phyloP scores from a whole-genome alignment of 2,113 vertebrate genomes.

The Thomomys bottae region DNA sequence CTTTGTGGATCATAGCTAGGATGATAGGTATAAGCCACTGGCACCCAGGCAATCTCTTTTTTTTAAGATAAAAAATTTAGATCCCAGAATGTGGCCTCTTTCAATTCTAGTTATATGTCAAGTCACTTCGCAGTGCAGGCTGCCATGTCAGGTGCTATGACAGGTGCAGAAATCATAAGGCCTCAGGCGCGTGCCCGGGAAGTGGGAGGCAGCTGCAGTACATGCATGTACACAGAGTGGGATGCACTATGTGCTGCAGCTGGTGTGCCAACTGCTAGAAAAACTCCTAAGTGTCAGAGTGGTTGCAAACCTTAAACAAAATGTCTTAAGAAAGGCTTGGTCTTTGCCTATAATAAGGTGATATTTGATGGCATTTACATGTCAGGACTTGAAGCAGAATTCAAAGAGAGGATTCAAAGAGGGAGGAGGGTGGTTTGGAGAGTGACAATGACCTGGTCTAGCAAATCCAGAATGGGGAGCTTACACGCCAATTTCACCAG shows the following conservation, averaged over 20 bases:
- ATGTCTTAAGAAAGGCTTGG: neutral
- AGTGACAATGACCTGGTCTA: neutral
- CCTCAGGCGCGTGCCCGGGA: rapidly evolving
- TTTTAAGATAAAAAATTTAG: slow-evolving; percentile 3
- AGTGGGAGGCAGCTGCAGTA: rapidly evolving
- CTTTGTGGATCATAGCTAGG: neutral
- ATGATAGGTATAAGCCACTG: too few relatives aligned
- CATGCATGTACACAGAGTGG: rapidly evolving
- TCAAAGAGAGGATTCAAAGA: too few relatives aligned
- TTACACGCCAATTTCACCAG: too few relatives aligned
- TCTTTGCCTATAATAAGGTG: neutral
- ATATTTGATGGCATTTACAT: neutral
- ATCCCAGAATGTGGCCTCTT: neutral
- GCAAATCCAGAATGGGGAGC: too few relatives aligned
- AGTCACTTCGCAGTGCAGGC: neutral
- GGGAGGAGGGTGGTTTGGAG: neutral
- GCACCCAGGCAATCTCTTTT: neutral
- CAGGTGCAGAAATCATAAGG: neutral
- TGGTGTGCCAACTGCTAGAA: rapidly evolving
- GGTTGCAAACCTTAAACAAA: neutral
- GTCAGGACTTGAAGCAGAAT: neutral
- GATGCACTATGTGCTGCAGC: rapidly evolving
- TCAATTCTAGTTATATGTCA: neutral
- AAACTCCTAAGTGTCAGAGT: neutral
- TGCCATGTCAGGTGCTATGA: neutral